A percentile compares a stretch with the other conserved stretches of the same genome.
These are phyloP conservation scores for Ochropacha duplaris DNA, from an alignment of 2,888 invertebrate species.

Conservation along the genomic window DNA sequence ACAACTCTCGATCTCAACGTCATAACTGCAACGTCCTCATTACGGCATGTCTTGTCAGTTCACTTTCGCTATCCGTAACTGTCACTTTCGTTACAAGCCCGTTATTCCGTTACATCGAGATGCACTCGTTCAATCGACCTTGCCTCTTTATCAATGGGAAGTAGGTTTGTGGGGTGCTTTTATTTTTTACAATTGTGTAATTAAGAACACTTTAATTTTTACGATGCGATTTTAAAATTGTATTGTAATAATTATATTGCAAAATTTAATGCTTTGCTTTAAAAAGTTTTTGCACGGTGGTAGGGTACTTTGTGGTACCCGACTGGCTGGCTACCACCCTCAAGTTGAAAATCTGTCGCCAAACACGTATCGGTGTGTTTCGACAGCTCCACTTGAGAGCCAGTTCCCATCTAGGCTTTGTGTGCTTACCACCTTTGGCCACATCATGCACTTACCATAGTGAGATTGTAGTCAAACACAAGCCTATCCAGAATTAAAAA, in stretches of 20 bases:
- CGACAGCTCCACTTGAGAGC: no score
- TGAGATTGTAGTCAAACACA: no score
- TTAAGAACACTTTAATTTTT: no score
- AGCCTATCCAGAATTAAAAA: no score
- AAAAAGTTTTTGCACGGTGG: no score
- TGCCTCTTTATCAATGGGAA: constrained; percentile 5
- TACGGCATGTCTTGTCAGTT: constrained; percentile 1
- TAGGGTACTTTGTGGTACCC: no score
- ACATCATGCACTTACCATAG: no score
- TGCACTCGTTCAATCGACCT: constrained; percentile 7
- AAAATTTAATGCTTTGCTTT: background rate
- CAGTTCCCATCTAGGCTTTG: no score
- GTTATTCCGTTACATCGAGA: background rate
- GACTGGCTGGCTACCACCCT: no score
- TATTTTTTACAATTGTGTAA: background rate
- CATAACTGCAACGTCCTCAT: constrained; percentile 1
- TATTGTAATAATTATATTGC: background rate
- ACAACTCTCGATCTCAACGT: background rate
- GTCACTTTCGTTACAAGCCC: constrained; percentile 5
- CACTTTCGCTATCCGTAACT: constrained; percentile 7
- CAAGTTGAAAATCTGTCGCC: no score
- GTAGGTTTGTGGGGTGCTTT: constrained; percentile 3
- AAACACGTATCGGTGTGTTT: no score
- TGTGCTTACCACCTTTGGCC: no score
- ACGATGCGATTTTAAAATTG: background rate